Evolutionary conservation across 2,888 invertebrate species (phyloP).

Genomic region (Taphrorychus bicolor): DNA sequence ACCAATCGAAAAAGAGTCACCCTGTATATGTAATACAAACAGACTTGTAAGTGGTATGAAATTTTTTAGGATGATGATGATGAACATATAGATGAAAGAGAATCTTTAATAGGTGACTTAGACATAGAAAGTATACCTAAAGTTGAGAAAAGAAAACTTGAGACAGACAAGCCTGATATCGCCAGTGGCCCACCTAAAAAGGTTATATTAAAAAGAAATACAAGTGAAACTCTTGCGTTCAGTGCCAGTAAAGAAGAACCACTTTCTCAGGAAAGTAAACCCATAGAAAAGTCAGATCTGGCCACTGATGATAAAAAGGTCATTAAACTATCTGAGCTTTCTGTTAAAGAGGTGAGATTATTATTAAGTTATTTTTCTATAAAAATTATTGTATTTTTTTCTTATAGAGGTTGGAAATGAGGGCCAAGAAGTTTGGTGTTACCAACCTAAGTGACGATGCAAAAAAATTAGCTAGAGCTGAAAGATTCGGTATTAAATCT

Average conservation of each 20-base stretch:
- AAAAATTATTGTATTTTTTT: conserved; percentile 1
- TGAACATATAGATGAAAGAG: conserved; percentile 54
- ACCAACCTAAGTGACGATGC: conserved; percentile 65
- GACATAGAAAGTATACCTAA: conserved; percentile 52
- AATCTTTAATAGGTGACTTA: conserved; percentile 54
- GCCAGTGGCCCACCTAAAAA: conserved; percentile 64
- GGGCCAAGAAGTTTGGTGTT: conserved; percentile 82
- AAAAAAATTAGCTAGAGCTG: conserved; percentile 72
- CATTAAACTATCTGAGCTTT: conserved; percentile 66
- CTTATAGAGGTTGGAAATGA: conserved; percentile 71
- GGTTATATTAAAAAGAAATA: conserved; percentile 67
- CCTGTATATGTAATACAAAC: too few species aligned
- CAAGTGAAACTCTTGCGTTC: conserved; percentile 37
- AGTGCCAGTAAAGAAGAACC: background rate
- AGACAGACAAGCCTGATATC: conserved; percentile 45
- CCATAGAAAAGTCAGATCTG: conserved; percentile 48
- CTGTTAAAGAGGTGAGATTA: conserved; percentile 65
- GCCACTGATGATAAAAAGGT: conserved; percentile 60
- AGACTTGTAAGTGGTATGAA: too few species aligned
- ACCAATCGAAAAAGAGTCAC: too few species aligned
- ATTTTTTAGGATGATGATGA: conserved; percentile 49
- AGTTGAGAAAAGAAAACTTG: conserved; percentile 51
- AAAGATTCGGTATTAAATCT: conserved; percentile 65
- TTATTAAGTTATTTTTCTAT: background rate
- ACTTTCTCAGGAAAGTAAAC: background rate